Evolutionary conservation across 2,888 invertebrate species (phyloP).

Genomic region (Athalia circularis): DNA sequence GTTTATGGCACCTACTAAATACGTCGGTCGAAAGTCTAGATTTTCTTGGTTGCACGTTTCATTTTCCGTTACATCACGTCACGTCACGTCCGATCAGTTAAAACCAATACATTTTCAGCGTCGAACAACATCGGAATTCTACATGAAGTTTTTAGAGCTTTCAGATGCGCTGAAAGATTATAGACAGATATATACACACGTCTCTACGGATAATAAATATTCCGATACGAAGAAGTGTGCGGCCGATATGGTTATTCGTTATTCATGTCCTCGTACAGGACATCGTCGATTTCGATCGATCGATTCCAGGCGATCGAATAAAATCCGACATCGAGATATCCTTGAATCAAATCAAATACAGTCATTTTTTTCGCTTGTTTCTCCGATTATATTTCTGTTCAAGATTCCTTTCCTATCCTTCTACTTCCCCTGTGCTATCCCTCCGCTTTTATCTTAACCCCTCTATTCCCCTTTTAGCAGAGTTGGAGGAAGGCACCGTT

Average conservation of each 20-base stretch:
- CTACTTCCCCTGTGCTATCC: conserved; percentile 5
- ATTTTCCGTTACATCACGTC: conserved; percentile 48
- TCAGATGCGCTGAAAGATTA: background rate
- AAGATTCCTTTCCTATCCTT: background rate
- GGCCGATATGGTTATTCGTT: no score
- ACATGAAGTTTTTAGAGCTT: background rate
- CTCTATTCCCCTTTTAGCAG: background rate
- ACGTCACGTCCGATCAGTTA: no score
- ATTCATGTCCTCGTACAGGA: no score
- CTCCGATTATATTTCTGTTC: no score
- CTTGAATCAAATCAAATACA: no score
- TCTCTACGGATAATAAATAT: no score
- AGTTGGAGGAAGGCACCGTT: conserved; percentile 40
- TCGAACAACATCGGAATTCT: background rate
- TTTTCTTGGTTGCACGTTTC: conserved; percentile 54
- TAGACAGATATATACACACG: no score
- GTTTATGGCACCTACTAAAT: background rate
- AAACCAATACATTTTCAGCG: background rate
- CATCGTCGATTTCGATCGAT: no score
- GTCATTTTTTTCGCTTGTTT: no score
- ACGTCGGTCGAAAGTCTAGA: conserved; percentile 47
- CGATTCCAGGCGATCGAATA: no score
- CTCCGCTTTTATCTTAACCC: background rate
- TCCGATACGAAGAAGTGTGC: no score
- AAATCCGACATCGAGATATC: no score